phyloP scores from a whole-genome alignment of 2,113 vertebrate species.

The Elgaria multicarinata region DNA sequence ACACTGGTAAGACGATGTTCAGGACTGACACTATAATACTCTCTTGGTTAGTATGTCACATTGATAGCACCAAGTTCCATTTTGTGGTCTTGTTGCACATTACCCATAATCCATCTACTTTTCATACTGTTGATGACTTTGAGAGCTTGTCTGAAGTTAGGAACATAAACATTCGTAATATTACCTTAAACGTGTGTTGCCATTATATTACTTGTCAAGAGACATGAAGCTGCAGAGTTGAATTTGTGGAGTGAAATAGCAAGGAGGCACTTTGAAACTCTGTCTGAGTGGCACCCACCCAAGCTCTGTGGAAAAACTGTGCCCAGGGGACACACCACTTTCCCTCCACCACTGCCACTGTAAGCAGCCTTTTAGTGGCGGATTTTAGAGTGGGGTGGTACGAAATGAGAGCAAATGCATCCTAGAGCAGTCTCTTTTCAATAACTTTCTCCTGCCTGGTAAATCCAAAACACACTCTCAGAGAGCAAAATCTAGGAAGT shows the following conservation, averaged over 20 bases:
- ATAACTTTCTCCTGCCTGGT: neutral
- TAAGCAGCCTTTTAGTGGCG: neutral
- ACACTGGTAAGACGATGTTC: conserved; percentile 53
- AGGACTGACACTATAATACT: conserved; percentile 5
- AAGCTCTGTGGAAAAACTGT: neutral
- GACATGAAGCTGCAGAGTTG: neutral
- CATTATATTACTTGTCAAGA: neutral
- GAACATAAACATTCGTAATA: neutral
- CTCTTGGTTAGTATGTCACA: neutral
- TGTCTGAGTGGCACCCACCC: neutral
- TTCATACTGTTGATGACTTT: neutral
- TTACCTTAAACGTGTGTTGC: neutral
- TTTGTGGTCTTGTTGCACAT: rapidly evolving
- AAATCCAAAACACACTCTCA: neutral
- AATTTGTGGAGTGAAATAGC: neutral
- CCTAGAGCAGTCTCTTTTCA: neutral
- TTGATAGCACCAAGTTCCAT: neutral
- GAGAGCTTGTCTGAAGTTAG: neutral
- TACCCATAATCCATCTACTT: neutral
- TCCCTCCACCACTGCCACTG: neutral
- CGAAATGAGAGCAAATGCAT: neutral
- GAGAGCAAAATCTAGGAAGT: neutral
- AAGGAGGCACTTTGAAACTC: neutral
- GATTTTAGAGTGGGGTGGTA: neutral
- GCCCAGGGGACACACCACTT: neutral